Percentiles rank a stretch among this genome's conserved stretches.
Conservation (phyloP, 2,113 vertebrate species). For the Podarcis muralis region DNA sequence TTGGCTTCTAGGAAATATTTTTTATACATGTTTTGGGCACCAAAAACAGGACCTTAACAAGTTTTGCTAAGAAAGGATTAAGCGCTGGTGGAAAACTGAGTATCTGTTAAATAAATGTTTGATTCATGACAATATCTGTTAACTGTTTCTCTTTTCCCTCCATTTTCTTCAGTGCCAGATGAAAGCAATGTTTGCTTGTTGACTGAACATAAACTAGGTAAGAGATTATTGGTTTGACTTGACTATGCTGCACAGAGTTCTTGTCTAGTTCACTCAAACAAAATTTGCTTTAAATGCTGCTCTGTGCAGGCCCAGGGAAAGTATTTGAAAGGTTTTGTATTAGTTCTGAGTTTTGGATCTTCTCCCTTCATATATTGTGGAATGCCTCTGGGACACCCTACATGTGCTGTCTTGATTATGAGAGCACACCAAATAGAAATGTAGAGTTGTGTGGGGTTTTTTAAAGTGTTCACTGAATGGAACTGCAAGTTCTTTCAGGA, state of each 20-base stretch:
- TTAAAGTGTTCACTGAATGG: neutral
- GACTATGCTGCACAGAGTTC: constrained; percentile 36
- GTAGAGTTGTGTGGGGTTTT: neutral
- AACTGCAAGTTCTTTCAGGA: neutral
- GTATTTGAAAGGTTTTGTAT: neutral
- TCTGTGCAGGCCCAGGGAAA: neutral
- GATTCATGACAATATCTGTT: constrained; percentile 67
- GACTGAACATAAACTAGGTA: constrained; percentile 78
- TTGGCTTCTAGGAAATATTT: constrained; percentile 48
- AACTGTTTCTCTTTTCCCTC: constrained; percentile 59
- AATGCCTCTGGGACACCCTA: neutral
- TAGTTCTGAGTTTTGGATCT: neutral
- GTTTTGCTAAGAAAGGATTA: neutral
- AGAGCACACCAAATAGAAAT: neutral
- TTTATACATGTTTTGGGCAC: constrained; percentile 24
- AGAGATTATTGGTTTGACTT: constrained; percentile 70
- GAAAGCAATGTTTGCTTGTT: constrained; percentile 87
- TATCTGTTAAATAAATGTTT: constrained; percentile 52
- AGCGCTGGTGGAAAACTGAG: constrained; percentile 39
- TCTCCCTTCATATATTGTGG: neutral
- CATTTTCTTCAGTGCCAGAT: constrained; percentile 82
- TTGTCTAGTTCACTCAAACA: constrained; percentile 38
- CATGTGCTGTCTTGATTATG: no score
- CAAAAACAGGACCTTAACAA: constrained; percentile 38
- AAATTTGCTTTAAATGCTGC: neutral